Evolutionary conservation across 2,113 vertebrate species (phyloP), one percentile per base, ranked within the genome.

Genomic region (Mirounga angustirostris): DNA sequence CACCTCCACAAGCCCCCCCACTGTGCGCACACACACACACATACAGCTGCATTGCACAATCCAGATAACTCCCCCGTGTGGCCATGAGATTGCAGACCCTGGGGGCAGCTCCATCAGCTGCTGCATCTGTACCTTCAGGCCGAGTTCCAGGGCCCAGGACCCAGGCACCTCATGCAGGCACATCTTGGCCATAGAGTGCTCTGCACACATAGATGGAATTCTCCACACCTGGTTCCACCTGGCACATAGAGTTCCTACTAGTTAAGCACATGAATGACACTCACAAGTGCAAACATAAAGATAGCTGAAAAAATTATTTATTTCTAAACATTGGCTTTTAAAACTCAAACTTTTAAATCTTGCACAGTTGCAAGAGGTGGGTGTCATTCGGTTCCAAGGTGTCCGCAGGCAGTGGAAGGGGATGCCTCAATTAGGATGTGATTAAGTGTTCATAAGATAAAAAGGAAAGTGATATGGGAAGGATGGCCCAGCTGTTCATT

Each of bases 21-120:
- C 54, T 40, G 36, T 19, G 40, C 50, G 95, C 89, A 94, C 90
- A 96, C 94, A 87, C 93, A 88, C 63, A 65, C 26, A 26, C 36
- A 24, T 11, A 50, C 14, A 73, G 82, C 88, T 92, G n/a, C 56
- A 33, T 98, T 98, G 95, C 97, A 98, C 90, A 96, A 96, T 74
- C 67, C 46, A 46, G 74, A 56, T 13, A 33, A 79, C 63, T 61
- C 58, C 83, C 81, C 88, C 40, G 0, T 36, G 14, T 15, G 81
- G 58, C 58, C 4, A 0, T 22, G 21, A 63, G 50, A n/a, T 9
- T 46, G 7, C 36, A n/a, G 54, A 74, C 58, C 22, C 22, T 2
- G 4, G 24, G 40, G 63, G 10, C 5, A 0, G 18, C 43, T 12
- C 21, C 1, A 4, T 36, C 13, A 18, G 61, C 58, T 21, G 9